Evolutionary conservation across 2,113 vertebrate species (phyloP).

Genomic region (Eulacestoma nigropectus): DNA sequence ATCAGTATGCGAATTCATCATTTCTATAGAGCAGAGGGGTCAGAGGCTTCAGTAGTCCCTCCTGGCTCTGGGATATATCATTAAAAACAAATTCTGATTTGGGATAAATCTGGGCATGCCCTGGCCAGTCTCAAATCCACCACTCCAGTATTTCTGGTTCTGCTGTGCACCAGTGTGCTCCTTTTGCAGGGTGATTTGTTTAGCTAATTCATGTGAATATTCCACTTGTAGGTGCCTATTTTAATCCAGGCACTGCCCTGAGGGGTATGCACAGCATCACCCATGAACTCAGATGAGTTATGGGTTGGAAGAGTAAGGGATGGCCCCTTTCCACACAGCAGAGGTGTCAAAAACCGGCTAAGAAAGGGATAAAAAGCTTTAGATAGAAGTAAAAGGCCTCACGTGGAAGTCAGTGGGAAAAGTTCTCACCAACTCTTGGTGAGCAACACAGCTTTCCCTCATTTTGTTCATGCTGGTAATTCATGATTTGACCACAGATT

Average conservation of each 20-base stretch:
- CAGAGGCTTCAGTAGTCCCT: not conserved
- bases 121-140: not conserved
- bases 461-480: not conserved
- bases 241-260: not conserved
- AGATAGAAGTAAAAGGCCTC: not conserved
- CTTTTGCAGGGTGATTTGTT: not conserved
- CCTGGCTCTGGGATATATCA: not conserved
- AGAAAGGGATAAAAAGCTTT: not conserved
- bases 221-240: not conserved
- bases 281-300: not conserved
- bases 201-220: not conserved
- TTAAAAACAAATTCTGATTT: not conserved
- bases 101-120: not conserved
- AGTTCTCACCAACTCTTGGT: not conserved
- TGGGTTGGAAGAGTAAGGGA: not conserved
- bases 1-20: not conserved
- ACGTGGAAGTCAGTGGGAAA: rapidly evolving
- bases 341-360: rapidly evolving
- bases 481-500: not conserved
- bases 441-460: not conserved
- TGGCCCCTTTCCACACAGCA: not conserved
- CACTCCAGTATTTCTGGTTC: not conserved
- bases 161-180: not conserved
- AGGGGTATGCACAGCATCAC: not conserved
- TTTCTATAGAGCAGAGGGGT: not conserved